phyloP scores from a whole-genome alignment of 2,888 invertebrate species.

The Rutpela maculata region DNA sequence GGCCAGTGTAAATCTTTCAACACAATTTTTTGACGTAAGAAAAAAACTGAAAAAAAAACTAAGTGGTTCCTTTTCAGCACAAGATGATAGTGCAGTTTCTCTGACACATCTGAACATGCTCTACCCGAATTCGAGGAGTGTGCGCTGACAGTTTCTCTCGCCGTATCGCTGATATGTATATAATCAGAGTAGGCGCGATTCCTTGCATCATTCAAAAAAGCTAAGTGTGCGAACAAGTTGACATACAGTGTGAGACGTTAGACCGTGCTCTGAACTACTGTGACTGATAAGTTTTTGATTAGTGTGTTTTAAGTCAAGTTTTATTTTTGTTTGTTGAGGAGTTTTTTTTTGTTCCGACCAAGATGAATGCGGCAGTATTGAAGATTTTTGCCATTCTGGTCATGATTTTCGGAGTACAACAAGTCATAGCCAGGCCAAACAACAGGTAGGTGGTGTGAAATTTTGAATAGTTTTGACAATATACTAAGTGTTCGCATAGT shows the following conservation, averaged over 20 bases:
- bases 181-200: slow-evolving; percentile 45
- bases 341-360: not conserved
- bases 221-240: slow-evolving; percentile 46
- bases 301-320: slow-evolving; percentile 27
- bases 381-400: slow-evolving; percentile 51
- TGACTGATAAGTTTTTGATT: slow-evolving; percentile 27
- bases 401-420: slow-evolving; percentile 54
- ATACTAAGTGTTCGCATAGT: not conserved
- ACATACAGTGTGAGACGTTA: slow-evolving; percentile 39
- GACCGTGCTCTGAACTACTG: slow-evolving; percentile 18
- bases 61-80: not conserved
- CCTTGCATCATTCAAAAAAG: slow-evolving; percentile 58
- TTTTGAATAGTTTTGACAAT: not conserved
- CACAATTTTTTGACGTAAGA: not conserved
- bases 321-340: slow-evolving; percentile 5
- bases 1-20: too few species aligned
- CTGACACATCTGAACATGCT: not conserved
- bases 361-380: slow-evolving; percentile 51
- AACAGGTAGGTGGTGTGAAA: slow-evolving; percentile 51
- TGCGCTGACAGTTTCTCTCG: slow-evolving; percentile 33
- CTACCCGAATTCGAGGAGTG: slow-evolving; percentile 17
- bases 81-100: slow-evolving; percentile 10
- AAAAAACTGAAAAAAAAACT: not conserved
- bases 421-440: slow-evolving; percentile 56
- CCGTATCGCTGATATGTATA: slow-evolving; percentile 37